A percentile compares a stretch with the other conserved stretches of the same genome.
phyloP scores from a whole-genome alignment of 1,140 invertebrate species.

The Trichoplusia ni region DNA sequence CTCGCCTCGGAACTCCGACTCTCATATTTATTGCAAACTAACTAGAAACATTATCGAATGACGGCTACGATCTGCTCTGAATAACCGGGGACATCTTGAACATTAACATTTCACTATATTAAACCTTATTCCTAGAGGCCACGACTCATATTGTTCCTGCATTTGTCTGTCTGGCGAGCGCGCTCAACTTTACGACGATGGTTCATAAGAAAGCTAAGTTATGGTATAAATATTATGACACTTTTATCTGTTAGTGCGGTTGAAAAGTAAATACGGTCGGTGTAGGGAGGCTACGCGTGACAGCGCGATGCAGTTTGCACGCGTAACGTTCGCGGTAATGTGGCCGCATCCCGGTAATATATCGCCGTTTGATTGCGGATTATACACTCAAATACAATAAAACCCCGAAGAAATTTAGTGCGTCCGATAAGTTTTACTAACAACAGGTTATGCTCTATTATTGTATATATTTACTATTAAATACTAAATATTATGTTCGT shows the following conservation, averaged over 20 bases:
- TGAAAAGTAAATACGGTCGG: conserved; percentile 72
- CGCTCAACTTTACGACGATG: conserved; percentile 68
- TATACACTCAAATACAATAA: conserved; percentile 48
- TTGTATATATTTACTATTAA: conserved; percentile 19
- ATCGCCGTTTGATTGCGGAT: conserved; percentile 54
- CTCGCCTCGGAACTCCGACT: conserved; percentile 55
- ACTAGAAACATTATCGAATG: conserved; percentile 79
- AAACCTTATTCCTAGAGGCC: conserved; percentile 57
- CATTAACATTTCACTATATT: conserved; percentile 52
- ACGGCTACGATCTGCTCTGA: conserved; percentile 60
- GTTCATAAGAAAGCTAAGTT: conserved; percentile 76
- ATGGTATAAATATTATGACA: conserved; percentile 79
- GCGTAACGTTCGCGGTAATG: conserved; percentile 39
- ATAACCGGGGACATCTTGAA: conserved; percentile 56
- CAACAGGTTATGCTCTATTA: conserved; percentile 1
- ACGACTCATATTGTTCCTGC: conserved; percentile 54
- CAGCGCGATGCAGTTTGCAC: conserved; percentile 46
- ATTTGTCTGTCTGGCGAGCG: conserved; percentile 56
- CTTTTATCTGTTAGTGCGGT: conserved; percentile 73
- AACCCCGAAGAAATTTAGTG: conserved; percentile 38
- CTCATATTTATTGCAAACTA: conserved; percentile 76
- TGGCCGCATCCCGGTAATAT: conserved; percentile 43
- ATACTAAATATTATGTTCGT: not conserved
- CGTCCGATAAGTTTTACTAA: conserved; percentile 38
- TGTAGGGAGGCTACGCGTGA: conserved; percentile 45